Conservation (phyloP, 2,888 invertebrate genomes). For the Linyphia triangularis region DNA sequence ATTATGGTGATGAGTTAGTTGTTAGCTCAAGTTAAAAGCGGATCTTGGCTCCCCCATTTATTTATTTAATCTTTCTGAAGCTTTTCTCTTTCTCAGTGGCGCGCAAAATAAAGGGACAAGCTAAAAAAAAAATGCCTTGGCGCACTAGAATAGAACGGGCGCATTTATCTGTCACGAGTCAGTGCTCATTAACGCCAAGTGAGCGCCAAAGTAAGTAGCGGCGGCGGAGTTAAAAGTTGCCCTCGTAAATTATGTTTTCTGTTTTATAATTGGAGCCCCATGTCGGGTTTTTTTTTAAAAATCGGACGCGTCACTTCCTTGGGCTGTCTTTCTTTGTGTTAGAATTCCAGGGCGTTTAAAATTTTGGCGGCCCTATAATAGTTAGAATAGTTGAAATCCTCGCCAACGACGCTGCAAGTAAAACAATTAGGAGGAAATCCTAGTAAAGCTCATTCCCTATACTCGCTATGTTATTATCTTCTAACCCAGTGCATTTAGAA, state of each 20-base stretch:
- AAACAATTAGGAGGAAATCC: too few relatives aligned
- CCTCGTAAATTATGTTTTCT: conserved; percentile 56
- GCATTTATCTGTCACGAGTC: conserved; percentile 66
- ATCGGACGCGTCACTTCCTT: conserved; percentile 49
- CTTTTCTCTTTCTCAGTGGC: not conserved
- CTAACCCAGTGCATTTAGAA: too few relatives aligned
- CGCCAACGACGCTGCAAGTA: too few relatives aligned
- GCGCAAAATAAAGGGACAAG: conserved; percentile 6
- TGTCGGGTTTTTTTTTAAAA: conserved; percentile 56
- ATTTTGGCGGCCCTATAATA: not conserved
- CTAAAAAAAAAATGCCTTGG: not conserved
- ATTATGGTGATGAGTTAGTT: conserved; percentile 70
- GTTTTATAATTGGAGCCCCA: conserved; percentile 49
- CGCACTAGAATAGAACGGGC: conserved; percentile 18
- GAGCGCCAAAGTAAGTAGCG: conserved; percentile 31
- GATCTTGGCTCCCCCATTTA: conserved; percentile 30
- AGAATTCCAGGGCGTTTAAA: conserved; percentile 20
- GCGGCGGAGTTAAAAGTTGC: conserved; percentile 49
- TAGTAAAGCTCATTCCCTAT: too few relatives aligned
- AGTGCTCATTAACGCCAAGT: conserved; percentile 53
- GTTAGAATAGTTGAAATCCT: not conserved
- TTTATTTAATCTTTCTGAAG: conserved; percentile 25
- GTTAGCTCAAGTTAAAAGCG: conserved; percentile 70
- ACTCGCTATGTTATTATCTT: too few relatives aligned
- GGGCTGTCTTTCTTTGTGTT: conserved; percentile 6